A percentile compares a stretch with the other conserved stretches of the same genome.
phyloP scores from a whole-genome alignment of 1,140 invertebrate genomes.

The Bombus superbus region DNA sequence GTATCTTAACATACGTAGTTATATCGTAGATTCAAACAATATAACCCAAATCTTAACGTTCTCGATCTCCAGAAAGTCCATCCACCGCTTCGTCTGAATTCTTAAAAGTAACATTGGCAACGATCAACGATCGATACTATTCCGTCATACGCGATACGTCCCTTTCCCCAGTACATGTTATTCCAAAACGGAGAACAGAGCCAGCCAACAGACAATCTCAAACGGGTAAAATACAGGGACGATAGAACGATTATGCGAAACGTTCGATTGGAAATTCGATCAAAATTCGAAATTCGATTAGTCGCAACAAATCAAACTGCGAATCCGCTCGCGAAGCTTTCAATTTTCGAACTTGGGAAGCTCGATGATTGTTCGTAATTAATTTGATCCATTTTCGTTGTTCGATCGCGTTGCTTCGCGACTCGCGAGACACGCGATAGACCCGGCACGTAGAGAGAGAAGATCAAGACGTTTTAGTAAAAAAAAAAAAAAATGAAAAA shows the following conservation, averaged over 20 bases:
- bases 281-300: background rate
- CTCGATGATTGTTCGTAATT: background rate
- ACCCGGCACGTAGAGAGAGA: background rate
- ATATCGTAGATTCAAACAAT: background rate
- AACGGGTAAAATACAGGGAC: background rate
- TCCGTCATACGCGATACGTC: slow-evolving; percentile 18
- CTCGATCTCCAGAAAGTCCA: no score
- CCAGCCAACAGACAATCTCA: no score
- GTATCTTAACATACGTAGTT: slow-evolving; percentile 18
- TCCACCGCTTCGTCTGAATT: slow-evolving; percentile 11
- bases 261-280: background rate
- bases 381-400: background rate
- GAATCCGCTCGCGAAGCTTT: background rate
- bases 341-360: background rate
- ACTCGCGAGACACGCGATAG: no score
- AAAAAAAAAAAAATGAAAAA: background rate
- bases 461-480: background rate
- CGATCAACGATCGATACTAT: background rate
- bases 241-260: background rate
- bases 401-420: no score
- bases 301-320: background rate
- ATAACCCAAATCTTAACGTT: slow-evolving; percentile 7
- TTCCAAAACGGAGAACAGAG: slow-evolving; percentile 52
- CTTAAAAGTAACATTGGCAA: background rate
- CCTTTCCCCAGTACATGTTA: slow-evolving; percentile 1